Evolutionary conservation across 2,797 vertebrate genomes (phyloP).

Genomic region (Notoglanidium macrostoma): DNA sequence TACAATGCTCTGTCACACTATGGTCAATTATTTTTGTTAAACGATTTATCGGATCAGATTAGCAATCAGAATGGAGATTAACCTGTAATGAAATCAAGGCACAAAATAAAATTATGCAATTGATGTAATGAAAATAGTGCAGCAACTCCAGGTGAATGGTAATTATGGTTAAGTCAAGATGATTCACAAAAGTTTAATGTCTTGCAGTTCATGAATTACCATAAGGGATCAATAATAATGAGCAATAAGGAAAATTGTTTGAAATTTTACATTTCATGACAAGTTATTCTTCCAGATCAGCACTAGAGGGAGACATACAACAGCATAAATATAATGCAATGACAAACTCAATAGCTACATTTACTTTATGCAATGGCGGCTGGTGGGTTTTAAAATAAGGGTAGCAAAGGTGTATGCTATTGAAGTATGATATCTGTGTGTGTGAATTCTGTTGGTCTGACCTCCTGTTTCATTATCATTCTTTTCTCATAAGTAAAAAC

Average conservation of each 20-base stretch:
- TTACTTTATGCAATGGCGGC: not conserved
- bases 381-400: too few relatives aligned
- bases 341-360: not conserved
- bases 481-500: too few relatives aligned
- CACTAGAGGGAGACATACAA: not conserved
- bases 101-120: not conserved
- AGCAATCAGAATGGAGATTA: not conserved
- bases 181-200: not conserved
- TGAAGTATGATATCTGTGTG: too few relatives aligned
- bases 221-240: not conserved
- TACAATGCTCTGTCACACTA: not conserved
- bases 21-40: not conserved
- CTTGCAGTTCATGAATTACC: not conserved
- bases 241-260: not conserved
- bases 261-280: not conserved
- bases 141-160: not conserved
- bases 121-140: not conserved
- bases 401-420: too few relatives aligned
- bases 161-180: not conserved
- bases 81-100: not conserved
- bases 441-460: too few relatives aligned
- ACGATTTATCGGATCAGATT: too few relatives aligned
- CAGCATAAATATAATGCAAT: not conserved
- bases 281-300: not conserved
- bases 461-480: too few relatives aligned